Evolutionary conservation across 2,113 vertebrate species (phyloP).

Genomic region (Paramormyrops kingsleyae): DNA sequence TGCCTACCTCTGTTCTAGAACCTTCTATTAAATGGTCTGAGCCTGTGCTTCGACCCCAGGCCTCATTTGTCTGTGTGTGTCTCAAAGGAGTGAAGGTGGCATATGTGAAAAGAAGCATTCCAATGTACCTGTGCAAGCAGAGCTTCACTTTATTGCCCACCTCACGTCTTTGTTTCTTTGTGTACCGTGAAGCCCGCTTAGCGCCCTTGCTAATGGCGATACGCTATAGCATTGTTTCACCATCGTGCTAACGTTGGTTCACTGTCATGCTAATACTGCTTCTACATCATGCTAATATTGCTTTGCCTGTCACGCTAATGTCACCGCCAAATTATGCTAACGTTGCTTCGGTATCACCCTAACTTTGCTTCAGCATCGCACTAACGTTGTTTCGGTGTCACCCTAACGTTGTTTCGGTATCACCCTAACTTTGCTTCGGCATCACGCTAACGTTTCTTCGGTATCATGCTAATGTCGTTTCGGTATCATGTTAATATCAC

Average conservation of each 20-base stretch:
- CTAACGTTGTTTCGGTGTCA: not conserved
- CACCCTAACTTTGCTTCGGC: not conserved
- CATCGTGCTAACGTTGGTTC: not conserved
- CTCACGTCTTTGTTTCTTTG: not conserved
- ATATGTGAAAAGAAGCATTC: not conserved
- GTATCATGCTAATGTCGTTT: not conserved
- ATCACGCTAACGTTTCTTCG: not conserved
- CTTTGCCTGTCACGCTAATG: too few relatives aligned
- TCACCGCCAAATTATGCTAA: not conserved
- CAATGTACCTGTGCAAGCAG: not conserved
- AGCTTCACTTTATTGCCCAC: not conserved
- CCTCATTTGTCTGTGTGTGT: not conserved
- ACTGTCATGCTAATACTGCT: not conserved
- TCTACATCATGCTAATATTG: too few relatives aligned
- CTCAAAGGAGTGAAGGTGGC: not conserved
- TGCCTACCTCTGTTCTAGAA: not conserved
- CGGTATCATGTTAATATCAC: not conserved
- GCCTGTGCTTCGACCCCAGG: not conserved
- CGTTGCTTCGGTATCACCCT: not conserved
- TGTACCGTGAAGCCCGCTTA: not conserved
- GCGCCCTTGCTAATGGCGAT: not conserved
- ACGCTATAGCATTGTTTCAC: not conserved
- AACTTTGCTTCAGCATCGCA: rapidly evolving
- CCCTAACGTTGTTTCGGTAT: not conserved
- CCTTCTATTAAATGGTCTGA: not conserved